Conservation (phyloP, 2,113 vertebrate species). For the Larimichthys crocea region DNA sequence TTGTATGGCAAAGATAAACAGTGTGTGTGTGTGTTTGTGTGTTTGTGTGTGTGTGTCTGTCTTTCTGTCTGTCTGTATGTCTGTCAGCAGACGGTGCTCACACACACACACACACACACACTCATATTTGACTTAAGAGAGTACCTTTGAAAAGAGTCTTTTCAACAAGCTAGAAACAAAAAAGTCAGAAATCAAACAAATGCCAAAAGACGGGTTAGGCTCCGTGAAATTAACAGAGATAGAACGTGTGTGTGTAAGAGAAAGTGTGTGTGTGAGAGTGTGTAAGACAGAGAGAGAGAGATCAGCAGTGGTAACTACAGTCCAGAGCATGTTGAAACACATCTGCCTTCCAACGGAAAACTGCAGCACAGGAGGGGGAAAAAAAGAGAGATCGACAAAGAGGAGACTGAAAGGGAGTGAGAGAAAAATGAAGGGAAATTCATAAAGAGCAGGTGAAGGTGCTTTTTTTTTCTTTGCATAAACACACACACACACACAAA, state of each 20-base stretch:
- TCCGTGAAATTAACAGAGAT: constrained; percentile 36
- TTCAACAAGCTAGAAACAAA: constrained; percentile 36
- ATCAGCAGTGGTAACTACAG: constrained; percentile 57
- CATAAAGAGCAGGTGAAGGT: constrained; percentile 31
- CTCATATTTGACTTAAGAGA: constrained; percentile 8
- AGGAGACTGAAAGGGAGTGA: neutral
- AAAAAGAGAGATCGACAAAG: constrained; percentile 7
- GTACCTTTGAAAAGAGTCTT: constrained; percentile 28
- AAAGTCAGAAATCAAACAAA: constrained; percentile 46
- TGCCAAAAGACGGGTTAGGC: constrained; percentile 31
- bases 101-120: constrained; percentile 13
- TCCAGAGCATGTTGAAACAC: constrained; percentile 78
- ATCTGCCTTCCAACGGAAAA: constrained; percentile 61
- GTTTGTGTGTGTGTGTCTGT: constrained; percentile 9
- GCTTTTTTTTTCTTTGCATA: neutral
- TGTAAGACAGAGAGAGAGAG: constrained; percentile 26
- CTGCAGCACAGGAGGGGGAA: constrained; percentile 10
- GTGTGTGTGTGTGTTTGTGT: constrained; percentile 11
- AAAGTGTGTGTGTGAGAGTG: constrained; percentile 12
- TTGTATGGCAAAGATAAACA: constrained; percentile 67
- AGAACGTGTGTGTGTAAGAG: constrained; percentile 11
- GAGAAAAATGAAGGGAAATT: constrained; percentile 22
- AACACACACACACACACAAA: constrained; percentile 33
- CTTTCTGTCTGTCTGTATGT: constrained; percentile 9
- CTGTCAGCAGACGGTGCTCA: constrained; percentile 33